A percentile compares a stretch with the other conserved stretches of the same genome.
phyloP scores from a whole-genome alignment of 1,140 invertebrate species.

The Prorops nasuta region DNA sequence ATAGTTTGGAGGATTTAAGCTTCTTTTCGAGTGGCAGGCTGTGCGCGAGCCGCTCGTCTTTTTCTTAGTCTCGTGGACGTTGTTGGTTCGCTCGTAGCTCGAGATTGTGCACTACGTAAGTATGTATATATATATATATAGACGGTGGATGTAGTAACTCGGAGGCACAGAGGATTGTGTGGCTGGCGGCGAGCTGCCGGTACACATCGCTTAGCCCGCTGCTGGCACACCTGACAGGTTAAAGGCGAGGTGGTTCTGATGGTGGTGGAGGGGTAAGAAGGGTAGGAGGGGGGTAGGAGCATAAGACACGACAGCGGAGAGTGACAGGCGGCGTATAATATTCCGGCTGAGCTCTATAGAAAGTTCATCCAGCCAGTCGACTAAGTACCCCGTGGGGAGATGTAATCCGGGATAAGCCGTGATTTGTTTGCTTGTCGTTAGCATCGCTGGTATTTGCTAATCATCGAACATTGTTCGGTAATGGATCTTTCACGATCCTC shows the following conservation, averaged over 20 bases:
- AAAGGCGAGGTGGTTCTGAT: constrained; percentile 22
- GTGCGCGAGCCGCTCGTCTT: no score
- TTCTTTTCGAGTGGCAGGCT: no score
- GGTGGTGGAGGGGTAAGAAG: not conserved
- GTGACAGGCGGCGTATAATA: constrained; percentile 36
- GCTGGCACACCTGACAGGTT: constrained; percentile 26
- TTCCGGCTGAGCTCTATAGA: no score
- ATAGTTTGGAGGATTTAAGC: no score
- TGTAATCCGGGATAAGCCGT: constrained; percentile 41
- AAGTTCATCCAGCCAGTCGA: constrained; percentile 16
- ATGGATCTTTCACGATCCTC: constrained; percentile 38
- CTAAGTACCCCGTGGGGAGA: constrained; percentile 39
- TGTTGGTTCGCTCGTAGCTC: no score
- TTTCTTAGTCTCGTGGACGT: no score
- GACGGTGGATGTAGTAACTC: no score
- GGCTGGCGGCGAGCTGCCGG: no score
- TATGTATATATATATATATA: no score
- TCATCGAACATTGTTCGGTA: constrained; percentile 42
- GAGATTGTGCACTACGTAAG: no score
- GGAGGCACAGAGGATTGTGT: no score
- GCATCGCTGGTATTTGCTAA: constrained; percentile 37
- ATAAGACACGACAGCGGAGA: constrained; percentile 30
- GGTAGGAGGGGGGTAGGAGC: constrained; percentile 8
- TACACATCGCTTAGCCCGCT: no score
- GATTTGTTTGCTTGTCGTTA: constrained; percentile 51